Percentiles rank a stretch among this genome's conserved stretches.
Conservation (phyloP, 2,797 vertebrate genomes). For the Tolypeutes matacus region DNA sequence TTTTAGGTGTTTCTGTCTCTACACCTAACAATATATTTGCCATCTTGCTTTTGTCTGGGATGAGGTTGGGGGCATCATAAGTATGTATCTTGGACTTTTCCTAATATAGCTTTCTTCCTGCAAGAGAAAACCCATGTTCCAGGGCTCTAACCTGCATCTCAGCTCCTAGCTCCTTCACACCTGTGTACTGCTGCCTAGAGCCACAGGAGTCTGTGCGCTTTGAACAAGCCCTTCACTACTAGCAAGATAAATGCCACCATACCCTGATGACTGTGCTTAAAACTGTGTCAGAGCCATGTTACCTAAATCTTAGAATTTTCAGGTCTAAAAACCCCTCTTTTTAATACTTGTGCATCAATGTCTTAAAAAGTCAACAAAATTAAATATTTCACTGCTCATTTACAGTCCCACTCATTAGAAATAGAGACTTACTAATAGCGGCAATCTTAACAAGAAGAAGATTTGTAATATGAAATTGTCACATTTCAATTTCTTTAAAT, state of each 20-base stretch:
- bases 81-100: neutral
- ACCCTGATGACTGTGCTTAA: neutral
- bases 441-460: neutral
- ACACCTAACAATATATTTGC: fast-evolving
- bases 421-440: neutral
- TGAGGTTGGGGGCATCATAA: neutral
- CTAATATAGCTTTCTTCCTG: no score
- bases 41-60: neutral
- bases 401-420: neutral
- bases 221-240: neutral
- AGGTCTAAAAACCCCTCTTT: neutral
- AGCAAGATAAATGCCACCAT: neutral
- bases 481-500: neutral
- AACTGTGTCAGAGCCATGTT: fast-evolving
- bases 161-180: neutral
- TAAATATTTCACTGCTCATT: neutral
- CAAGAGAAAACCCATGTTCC: neutral
- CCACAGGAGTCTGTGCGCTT: neutral
- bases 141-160: neutral
- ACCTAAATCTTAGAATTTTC: neutral
- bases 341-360: neutral
- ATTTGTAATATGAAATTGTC: neutral
- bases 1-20: neutral
- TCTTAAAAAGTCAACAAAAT: neutral
- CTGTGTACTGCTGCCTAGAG: fast-evolving